Conservation (phyloP, 2,797 vertebrate species). For the Calcarius lapponicus region DNA sequence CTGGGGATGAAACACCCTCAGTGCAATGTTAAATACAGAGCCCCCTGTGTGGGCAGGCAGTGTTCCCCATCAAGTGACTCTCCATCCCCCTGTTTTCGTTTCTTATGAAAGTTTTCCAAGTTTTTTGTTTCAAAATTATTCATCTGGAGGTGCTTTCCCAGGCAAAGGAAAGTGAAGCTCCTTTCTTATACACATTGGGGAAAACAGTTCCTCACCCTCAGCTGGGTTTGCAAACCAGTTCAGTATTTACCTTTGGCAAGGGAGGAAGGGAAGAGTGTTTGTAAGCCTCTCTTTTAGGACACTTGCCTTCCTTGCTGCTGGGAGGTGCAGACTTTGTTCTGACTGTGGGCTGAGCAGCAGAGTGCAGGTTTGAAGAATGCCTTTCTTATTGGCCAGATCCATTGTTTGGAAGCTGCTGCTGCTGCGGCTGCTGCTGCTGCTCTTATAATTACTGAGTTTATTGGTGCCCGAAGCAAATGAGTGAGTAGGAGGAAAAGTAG, state of each 20-base stretch:
- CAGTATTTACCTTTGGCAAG: background rate
- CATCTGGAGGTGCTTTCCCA: background rate
- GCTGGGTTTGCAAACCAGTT: background rate
- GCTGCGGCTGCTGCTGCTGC: background rate
- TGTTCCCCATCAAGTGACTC: background rate
- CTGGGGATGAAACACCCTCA: background rate
- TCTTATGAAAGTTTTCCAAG: background rate
- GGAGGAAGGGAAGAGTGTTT: background rate
- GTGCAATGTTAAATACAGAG: background rate
- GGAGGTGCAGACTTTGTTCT: constrained; percentile 17
- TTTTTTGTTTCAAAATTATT: background rate
- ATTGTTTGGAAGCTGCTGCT: background rate
- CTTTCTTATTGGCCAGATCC: background rate
- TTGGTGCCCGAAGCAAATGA: constrained; percentile 43
- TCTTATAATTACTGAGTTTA: constrained; percentile 35
- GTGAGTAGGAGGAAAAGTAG: constrained; percentile 55
- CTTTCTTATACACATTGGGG: background rate
- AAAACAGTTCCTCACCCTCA: background rate
- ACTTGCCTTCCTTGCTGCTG: background rate
- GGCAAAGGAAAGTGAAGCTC: background rate
- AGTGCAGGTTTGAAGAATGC: background rate
- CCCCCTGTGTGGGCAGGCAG: background rate
- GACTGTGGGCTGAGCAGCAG: background rate
- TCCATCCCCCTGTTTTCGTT: background rate
- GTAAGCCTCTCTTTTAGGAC: background rate